A percentile compares a stretch with the other conserved stretches of the same genome.
These are phyloP conservation scores for Eupeodes luniger DNA, from an alignment of 2,888 invertebrate species.

Conservation along the genomic window DNA sequence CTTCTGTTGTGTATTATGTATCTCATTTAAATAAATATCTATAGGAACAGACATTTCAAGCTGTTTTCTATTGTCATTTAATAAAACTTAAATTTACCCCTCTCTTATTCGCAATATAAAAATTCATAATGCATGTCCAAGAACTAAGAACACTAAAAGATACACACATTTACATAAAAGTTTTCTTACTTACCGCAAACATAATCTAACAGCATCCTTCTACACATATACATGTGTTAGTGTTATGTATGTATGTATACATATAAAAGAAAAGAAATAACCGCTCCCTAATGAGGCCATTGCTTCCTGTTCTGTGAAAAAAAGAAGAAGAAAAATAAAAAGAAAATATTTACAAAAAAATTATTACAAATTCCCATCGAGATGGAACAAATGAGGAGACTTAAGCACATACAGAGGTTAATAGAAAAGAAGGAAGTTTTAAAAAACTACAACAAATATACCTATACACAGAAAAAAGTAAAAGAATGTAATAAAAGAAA, in stretches of 20 bases:
- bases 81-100: background rate
- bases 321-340: background rate
- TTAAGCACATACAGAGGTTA: constrained; percentile 70
- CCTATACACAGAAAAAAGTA: background rate
- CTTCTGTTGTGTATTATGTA: background rate
- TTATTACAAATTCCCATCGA: constrained; percentile 68
- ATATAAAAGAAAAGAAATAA: constrained; percentile 15
- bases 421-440: constrained; percentile 21
- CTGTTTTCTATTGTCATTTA: background rate
- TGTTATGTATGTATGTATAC: background rate
- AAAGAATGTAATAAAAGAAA: constrained; percentile 42
- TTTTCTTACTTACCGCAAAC: constrained; percentile 21
- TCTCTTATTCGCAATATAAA: background rate
- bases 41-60: background rate
- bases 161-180: constrained; percentile 1
- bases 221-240: background rate
- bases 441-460: constrained; percentile 14
- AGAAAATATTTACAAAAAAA: background rate
- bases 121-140: constrained; percentile 43
- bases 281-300: constrained; percentile 62
- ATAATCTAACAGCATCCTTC: constrained; percentile 36
- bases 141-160: constrained; percentile 11
- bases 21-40: background rate
- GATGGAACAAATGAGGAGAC: constrained; percentile 67
- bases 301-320: constrained; percentile 45